Conservation (phyloP, 2,797 vertebrate species). For the Gallirallus australis region DNA sequence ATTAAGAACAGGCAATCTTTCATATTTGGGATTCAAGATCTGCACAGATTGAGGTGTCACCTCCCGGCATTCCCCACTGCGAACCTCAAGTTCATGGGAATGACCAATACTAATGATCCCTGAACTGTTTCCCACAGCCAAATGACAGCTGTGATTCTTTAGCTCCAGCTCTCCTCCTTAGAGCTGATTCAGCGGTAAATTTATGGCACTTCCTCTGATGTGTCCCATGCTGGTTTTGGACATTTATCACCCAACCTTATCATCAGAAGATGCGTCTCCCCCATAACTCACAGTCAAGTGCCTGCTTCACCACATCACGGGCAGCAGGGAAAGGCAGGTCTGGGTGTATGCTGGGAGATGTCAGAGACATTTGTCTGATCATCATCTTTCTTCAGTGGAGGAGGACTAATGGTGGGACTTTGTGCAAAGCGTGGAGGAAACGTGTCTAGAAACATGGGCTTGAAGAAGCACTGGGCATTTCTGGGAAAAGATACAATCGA, state of each 20-base stretch:
- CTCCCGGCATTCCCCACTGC: slow-evolving; percentile 84
- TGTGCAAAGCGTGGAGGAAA: background rate
- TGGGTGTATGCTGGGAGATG: background rate
- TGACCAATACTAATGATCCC: slow-evolving; percentile 91
- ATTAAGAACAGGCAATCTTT: slow-evolving; percentile 81
- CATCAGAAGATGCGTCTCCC: slow-evolving; percentile 81
- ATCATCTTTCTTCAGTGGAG: background rate
- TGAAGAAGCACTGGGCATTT: background rate
- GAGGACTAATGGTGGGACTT: background rate
- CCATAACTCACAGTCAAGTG: slow-evolving; percentile 80
- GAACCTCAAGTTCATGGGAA: slow-evolving; percentile 94
- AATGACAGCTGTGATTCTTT: slow-evolving; percentile 95
- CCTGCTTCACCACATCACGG: background rate
- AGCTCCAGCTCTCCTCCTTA: slow-evolving; percentile 80
- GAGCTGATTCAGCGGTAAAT: slow-evolving; percentile 79
- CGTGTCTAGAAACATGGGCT: background rate
- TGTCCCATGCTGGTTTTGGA: slow-evolving; percentile 83
- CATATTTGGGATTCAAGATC: slow-evolving; percentile 74
- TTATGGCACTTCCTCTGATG: slow-evolving; percentile 85
- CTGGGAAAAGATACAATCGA: background rate
- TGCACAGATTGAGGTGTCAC: slow-evolving; percentile 80
- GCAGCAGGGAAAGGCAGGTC: background rate
- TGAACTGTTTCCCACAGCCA: slow-evolving; percentile 95
- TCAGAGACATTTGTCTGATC: background rate
- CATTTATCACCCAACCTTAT: slow-evolving; percentile 86